Evolutionary conservation across 2,888 invertebrate species (phyloP), one percentile per base, ranked within the genome.

Genomic region (Branchinecta sandiegonensis): DNA sequence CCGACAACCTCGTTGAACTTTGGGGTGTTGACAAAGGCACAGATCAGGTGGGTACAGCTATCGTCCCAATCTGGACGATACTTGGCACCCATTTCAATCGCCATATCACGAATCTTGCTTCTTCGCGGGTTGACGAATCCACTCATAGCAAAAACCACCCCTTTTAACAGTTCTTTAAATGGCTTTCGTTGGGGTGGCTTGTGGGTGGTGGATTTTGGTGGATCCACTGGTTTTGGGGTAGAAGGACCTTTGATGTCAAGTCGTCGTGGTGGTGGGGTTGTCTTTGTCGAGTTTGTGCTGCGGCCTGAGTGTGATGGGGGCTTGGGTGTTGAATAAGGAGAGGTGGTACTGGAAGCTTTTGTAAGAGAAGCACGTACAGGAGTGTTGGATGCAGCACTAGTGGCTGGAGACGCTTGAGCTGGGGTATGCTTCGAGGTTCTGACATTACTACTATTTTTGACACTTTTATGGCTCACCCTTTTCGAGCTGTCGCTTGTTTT

Each of bases 21-120:
- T 7, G 94, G 94, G 8, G 94, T 94, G 77, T 89, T 89, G 8
- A 83, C 80, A 79, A 92, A 93, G 12, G 94, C 93, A 80, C 93
- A 94, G 90, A 94, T 83, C 72, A 94, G 84, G 79, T 94, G 94
- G 8, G 92, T 93, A 77, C 89, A 90, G 46, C 76, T 77, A 17
- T 78, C 75, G 67, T 83, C 82, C 92, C 92, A 93, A 79, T 89
- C 88, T 0, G 83, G 79, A 76, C 82, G 83, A 76, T 89, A 91
- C 72, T 80, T 81, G 1, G 90, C 93, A 3, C 94, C 94, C 83
- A 94, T 84, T 68, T 83, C 82, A 6, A 86, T 70, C 8, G 88
- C 90, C 72, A 83, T 82, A 71, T 81, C 82, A 48, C 93, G 79
- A 66, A 94, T 75, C 70, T 81, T 78, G 0, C 82, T 83, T 67